phyloP scores from a whole-genome alignment of 2,113 vertebrate genomes.

The Barbus barbus region DNA sequence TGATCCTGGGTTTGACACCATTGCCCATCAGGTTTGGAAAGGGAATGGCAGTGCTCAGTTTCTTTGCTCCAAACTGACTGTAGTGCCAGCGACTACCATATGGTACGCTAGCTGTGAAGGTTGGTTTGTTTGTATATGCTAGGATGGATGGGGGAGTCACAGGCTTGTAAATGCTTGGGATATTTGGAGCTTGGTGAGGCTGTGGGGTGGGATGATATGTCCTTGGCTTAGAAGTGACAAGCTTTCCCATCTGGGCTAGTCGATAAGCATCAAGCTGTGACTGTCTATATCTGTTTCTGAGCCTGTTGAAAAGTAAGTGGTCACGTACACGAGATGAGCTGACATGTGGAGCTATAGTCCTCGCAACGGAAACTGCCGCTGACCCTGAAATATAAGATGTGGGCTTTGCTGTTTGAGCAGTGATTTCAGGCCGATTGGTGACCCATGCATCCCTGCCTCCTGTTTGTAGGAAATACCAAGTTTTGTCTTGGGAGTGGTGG shows the following conservation, averaged over 20 bases:
- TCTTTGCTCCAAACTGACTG: constrained; percentile 52
- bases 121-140: constrained; percentile 49
- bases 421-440: constrained; percentile 76
- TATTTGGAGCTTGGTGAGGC: constrained; percentile 49
- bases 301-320: constrained; percentile 66
- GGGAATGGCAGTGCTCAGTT: constrained; percentile 64
- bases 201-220: constrained; percentile 46
- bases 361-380: constrained; percentile 16
- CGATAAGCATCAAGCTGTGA: constrained; percentile 67
- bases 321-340: constrained; percentile 68
- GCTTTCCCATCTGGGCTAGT: constrained; percentile 67
- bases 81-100: constrained; percentile 63
- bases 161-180: constrained; percentile 44
- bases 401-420: constrained; percentile 70
- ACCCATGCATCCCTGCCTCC: constrained; percentile 55
- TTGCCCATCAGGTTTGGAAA: constrained; percentile 64
- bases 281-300: constrained; percentile 77
- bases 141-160: constrained; percentile 43
- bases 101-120: constrained; percentile 53
- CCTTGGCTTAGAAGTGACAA: constrained; percentile 67
- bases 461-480: constrained; percentile 61
- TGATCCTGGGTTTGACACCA: constrained; percentile 71
- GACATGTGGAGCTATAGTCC: no score
- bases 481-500: constrained; percentile 55
- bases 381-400: constrained; percentile 48